phyloP scores from a whole-genome alignment of 2,888 invertebrate species.

The Microctonus hyperodae region DNA sequence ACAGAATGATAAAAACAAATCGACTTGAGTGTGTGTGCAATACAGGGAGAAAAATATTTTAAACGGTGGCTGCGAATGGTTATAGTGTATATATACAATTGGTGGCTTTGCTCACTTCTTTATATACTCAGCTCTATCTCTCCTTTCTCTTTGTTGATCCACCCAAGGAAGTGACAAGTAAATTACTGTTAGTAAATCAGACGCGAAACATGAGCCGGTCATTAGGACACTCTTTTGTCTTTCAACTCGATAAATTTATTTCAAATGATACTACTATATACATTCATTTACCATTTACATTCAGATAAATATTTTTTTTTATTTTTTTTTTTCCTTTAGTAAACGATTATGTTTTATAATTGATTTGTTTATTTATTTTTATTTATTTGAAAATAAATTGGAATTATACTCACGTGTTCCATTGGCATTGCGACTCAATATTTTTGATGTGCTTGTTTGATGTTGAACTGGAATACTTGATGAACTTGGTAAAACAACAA shows the following conservation, averaged over 20 bases:
- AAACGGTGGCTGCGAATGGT: constrained; percentile 24
- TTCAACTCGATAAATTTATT: constrained; percentile 20
- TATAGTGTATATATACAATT: constrained; percentile 11
- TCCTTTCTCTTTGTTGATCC: constrained; percentile 1
- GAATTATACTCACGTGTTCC: constrained; percentile 62
- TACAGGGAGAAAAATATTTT: constrained; percentile 30
- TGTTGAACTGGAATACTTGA: constrained; percentile 43
- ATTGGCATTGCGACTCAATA: constrained; percentile 61
- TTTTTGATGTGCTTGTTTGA: constrained; percentile 48
- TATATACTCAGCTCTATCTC: no score
- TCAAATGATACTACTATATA: neutral
- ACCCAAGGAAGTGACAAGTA: constrained; percentile 32
- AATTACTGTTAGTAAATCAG: constrained; percentile 40
- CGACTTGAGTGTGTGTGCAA: neutral
- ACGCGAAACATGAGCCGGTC: constrained; percentile 28
- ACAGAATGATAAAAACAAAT: constrained; percentile 8
- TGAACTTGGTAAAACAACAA: constrained; percentile 48
- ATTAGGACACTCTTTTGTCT: constrained; percentile 28
- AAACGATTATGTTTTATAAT: neutral
- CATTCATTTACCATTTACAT: no score
- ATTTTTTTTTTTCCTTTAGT: no score
- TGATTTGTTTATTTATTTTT: neutral
- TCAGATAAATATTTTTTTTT: no score
- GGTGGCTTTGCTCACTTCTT: constrained; percentile 19
- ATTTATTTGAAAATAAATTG: neutral